Evolutionary conservation across 2,113 vertebrate species (phyloP), one percentile per base, ranked within the genome.

Genomic region (Psittacus erithacus): DNA sequence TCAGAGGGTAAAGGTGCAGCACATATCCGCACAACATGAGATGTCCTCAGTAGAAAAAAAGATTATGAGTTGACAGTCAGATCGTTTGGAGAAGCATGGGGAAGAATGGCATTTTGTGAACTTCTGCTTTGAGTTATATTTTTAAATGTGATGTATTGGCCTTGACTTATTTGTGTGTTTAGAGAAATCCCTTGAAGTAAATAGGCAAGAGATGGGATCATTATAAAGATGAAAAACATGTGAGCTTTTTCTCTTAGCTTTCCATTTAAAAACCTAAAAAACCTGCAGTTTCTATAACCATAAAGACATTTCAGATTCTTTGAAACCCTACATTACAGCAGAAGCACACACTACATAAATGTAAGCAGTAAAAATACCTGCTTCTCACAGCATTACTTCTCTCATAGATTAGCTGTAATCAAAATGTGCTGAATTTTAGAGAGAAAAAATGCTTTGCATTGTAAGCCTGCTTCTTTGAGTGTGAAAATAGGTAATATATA

Each of bases 381-480:
- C 29, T 81, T 83, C 55, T 65, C 50, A 47, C 44, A 67, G 71
- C 33, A 39, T 47, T 77, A 52, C 46, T 79, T 64, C 39, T 79
- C 53, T 83, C 31, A 50, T 19, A 86, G 49, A 78, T 53, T 47
- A 67, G 69, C 49, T 83, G 27, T 33, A 63, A 39, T 47, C 70
- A 94, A 85, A 92, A 29, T 13, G 46, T 85, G 68, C 13, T 86
- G 79, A 81, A 94, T 92, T 92, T 90, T 64, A 90, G 33, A 73
- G 28, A 2, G 22, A 71, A 71, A 35, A 52, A n/a, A 52, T 65
- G 35, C 27, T 82, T 83, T 88, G 23, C 67, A 69, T 63, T 69
- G 15, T 79, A 85, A 71, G 33, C 31, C 38, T 59, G 8, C n/a
- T 69, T 73, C 70, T 79, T 85, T 47, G 28, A 57, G 39, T 52